Percentiles rank a stretch among this genome's conserved stretches.
Conservation (phyloP, 1,140 invertebrate species). For the Drosophila tsacasi region DNA sequence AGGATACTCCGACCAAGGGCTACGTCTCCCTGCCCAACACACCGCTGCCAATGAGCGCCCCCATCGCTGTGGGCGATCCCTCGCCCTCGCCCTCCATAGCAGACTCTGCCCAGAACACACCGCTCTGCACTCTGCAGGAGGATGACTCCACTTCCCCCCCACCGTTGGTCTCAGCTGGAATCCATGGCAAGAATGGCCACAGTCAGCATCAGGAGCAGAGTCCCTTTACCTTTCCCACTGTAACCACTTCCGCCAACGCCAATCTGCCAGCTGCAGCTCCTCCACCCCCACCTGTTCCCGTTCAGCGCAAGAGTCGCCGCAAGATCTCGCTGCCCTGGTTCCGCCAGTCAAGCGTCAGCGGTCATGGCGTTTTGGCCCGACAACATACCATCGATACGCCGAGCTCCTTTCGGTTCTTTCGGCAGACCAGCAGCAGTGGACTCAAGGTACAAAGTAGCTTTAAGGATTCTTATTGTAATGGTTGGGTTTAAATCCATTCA, state of each 20-base stretch:
- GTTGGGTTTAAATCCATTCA: neutral
- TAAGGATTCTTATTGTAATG: neutral
- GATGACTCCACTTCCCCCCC: conserved; percentile 69
- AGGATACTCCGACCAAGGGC: conserved; percentile 15
- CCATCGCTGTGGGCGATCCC: conserved; percentile 72
- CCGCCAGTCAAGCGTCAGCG: conserved; percentile 90
- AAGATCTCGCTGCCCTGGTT: conserved; percentile 96
- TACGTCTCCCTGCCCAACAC: conserved; percentile 65
- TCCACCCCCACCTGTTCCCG: conserved; percentile 80
- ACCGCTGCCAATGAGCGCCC: conserved; percentile 59
- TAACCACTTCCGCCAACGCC: conserved; percentile 58
- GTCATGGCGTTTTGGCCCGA: conserved; percentile 90
- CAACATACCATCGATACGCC: conserved; percentile 96
- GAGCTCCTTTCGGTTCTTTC: conserved; percentile 89
- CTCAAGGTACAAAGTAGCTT: conserved; percentile 85
- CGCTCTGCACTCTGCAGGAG: conserved; percentile 70
- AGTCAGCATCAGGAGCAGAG: conserved; percentile 53
- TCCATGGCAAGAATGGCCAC: conserved; percentile 29
- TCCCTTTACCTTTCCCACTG: conserved; percentile 75
- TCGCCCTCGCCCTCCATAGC: conserved; percentile 75
- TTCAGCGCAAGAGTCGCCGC: conserved; percentile 89
- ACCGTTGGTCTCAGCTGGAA: conserved; percentile 36
- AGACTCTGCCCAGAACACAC: conserved; percentile 71
- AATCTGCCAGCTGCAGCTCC: conserved; percentile 54
- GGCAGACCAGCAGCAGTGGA: conserved; percentile 75